These are phyloP conservation scores for Ophion obscuratus DNA, from an alignment of 2,888 invertebrate genomes.

Conservation along the genomic window DNA sequence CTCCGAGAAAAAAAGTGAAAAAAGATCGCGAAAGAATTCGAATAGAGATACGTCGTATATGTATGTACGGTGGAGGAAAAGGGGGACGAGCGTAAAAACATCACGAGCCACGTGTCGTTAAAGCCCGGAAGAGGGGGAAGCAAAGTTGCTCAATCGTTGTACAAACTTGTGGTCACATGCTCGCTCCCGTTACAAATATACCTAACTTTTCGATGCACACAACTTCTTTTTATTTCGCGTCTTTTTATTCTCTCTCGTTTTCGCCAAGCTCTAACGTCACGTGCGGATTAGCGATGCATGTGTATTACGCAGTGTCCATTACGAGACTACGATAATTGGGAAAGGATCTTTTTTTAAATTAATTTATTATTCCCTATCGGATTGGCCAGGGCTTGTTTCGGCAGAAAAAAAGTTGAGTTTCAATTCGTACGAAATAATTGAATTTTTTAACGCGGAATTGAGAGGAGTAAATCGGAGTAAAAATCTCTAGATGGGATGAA, in stretches of 20 bases:
- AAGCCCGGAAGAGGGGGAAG: conserved; percentile 21
- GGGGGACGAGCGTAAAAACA: neutral
- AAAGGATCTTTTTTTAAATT: neutral
- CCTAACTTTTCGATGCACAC: conserved; percentile 59
- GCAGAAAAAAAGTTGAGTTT: neutral
- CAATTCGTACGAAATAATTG: neutral
- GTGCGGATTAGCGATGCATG: conserved; percentile 31
- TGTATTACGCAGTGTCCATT: neutral
- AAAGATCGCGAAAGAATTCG: neutral
- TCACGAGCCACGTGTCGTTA: conserved; percentile 29
- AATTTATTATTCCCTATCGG: neutral
- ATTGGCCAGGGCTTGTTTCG: neutral
- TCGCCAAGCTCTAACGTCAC: conserved; percentile 40
- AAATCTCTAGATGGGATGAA: too few species aligned
- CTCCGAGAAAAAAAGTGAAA: neutral
- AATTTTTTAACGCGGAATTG: too few species aligned
- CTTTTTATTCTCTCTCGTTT: conserved; percentile 14
- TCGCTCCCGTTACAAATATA: conserved; percentile 47
- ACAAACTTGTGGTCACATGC: conserved; percentile 65
- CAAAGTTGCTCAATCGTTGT: conserved; percentile 61
- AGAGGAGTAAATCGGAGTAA: too few species aligned
- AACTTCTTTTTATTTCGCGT: conserved; percentile 38
- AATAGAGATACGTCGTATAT: neutral
- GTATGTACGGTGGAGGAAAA: neutral
- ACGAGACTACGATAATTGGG: neutral